These are phyloP conservation scores for Physella acuta DNA, from an alignment of 1,140 invertebrate species.

Conservation along the genomic window DNA sequence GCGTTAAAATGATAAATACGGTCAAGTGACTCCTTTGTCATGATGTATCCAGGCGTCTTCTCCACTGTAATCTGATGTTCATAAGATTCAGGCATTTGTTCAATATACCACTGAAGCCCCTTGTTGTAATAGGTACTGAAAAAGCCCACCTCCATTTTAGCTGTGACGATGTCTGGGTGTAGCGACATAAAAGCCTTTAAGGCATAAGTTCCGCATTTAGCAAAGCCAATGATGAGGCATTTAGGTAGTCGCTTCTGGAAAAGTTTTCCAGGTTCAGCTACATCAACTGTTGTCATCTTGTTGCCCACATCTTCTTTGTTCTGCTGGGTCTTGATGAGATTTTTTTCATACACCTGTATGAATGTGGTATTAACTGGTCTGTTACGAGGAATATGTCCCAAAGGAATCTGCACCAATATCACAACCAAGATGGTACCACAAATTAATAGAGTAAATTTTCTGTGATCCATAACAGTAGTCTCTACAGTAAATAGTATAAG, in stretches of 20 bases:
- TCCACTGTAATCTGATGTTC: conserved; percentile 27
- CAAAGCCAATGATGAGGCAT: conserved; percentile 6
- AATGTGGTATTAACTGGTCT: too few relatives aligned
- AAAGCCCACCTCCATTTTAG: conserved; percentile 2
- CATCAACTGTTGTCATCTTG: too few relatives aligned
- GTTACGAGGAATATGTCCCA: too few relatives aligned
- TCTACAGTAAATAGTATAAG: too few relatives aligned
- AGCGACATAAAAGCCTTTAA: not conserved
- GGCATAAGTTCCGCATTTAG: conserved; percentile 11
- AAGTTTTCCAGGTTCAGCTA: too few relatives aligned
- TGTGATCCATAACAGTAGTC: too few relatives aligned
- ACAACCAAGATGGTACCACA: too few relatives aligned
- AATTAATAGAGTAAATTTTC: too few relatives aligned
- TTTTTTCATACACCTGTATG: too few relatives aligned
- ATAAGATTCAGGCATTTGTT: not conserved
- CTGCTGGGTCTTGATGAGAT: too few relatives aligned
- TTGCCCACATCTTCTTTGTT: too few relatives aligned
- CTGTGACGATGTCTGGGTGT: conserved; percentile 11
- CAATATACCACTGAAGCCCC: not conserved
- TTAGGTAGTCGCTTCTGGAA: not conserved
- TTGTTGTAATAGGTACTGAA: conserved; percentile 16
- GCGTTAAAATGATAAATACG: conserved; percentile 18
- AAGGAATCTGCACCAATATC: too few relatives aligned
- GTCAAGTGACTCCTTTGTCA: not conserved
- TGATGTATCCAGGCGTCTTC: conserved; percentile 27